These are phyloP conservation scores for Sericinus montela DNA, from an alignment of 2,888 invertebrate species.

Conservation along the genomic window DNA sequence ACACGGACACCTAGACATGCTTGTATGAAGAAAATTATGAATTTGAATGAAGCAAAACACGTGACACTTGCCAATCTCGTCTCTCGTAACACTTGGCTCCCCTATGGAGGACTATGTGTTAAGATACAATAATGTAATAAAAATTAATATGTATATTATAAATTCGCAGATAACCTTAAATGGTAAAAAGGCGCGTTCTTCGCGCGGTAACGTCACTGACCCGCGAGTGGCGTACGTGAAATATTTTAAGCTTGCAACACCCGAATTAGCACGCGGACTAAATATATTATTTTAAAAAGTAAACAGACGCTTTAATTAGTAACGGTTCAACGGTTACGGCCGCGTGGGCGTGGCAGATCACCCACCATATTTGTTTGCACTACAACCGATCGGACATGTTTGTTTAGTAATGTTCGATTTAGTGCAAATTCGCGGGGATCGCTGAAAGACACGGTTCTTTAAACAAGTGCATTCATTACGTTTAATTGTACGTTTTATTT, in stretches of 20 bases:
- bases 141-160: no score
- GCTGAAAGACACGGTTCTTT: constrained; percentile 60
- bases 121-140: no score
- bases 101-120: no score
- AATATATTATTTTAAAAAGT: constrained; percentile 59
- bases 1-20: no score
- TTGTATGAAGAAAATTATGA: no score
- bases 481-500: not conserved
- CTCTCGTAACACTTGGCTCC: no score
- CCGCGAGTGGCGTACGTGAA: constrained; percentile 40
- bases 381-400: constrained; percentile 51
- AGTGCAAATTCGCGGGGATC: constrained; percentile 62
- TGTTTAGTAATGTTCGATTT: constrained; percentile 62
- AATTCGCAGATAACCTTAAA: constrained; percentile 35
- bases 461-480: constrained; percentile 31
- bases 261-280: constrained; percentile 57
- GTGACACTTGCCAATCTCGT: no score
- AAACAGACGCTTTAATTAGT: constrained; percentile 70
- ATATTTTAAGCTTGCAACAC: constrained; percentile 57
- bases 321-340: constrained; percentile 51
- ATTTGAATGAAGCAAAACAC: no score
- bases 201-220: constrained; percentile 29
- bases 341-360: constrained; percentile 52
- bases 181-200: constrained; percentile 33
- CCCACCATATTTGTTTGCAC: constrained; percentile 50